A percentile compares a stretch with the other conserved stretches of the same genome.
These are phyloP conservation scores for Leucopternis melanops DNA, from an alignment of 2,113 vertebrate genomes.

Conservation along the genomic window DNA sequence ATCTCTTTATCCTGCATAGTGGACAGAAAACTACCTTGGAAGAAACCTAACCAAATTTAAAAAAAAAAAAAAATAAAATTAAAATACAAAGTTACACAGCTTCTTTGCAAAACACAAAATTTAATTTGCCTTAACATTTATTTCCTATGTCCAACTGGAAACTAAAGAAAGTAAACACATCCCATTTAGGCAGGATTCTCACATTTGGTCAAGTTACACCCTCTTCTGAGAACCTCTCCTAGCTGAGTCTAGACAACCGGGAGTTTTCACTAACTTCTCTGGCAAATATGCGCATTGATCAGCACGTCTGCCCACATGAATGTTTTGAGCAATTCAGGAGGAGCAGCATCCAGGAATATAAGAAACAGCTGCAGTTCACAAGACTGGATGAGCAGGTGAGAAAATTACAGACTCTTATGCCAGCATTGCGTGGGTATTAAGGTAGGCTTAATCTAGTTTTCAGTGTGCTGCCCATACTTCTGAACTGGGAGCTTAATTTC, in stretches of 20 bases:
- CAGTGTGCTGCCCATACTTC: not conserved
- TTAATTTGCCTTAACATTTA: not conserved
- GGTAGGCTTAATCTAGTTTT: not conserved
- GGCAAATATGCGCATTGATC: not conserved
- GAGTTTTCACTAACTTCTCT: not conserved
- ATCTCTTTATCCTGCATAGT: not conserved
- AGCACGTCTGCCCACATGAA: not conserved
- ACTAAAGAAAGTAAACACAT: not conserved
- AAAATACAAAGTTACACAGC: not conserved
- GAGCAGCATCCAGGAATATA: not conserved
- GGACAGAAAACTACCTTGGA: not conserved
- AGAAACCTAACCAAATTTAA: not conserved
- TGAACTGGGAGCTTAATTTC: not conserved
- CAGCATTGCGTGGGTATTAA: not conserved
- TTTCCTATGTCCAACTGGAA: not conserved
- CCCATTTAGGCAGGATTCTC: not conserved
- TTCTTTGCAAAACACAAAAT: not conserved
- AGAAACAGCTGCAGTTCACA: not conserved
- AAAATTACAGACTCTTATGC: not conserved
- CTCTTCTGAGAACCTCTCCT: not conserved
- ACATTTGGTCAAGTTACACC: not conserved
- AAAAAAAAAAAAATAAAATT: not conserved
- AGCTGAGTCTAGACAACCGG: not conserved
- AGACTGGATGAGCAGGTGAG: not conserved
- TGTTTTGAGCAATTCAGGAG: not conserved